Evolutionary conservation across 2,113 vertebrate species (phyloP).

Genomic region (Eptesicus fuscus): DNA sequence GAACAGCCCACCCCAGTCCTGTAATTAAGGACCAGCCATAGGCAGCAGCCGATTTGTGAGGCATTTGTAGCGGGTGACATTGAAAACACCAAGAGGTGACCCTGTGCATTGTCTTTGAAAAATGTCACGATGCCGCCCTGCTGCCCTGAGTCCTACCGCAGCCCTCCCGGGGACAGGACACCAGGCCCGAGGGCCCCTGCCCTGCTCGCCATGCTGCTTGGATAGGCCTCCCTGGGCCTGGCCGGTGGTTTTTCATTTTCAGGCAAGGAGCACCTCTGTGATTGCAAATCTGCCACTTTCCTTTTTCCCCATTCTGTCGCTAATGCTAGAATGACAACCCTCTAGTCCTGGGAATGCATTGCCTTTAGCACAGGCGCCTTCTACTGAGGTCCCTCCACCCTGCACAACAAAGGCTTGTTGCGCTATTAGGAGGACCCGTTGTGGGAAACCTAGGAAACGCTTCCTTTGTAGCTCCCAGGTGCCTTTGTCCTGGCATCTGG

Average conservation of each 20-base stretch:
- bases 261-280: conserved; percentile 31
- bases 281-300: conserved; percentile 42
- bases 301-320: conserved; percentile 32
- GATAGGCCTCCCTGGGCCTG: neutral
- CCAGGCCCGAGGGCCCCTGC: rapidly evolving
- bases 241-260: conserved; percentile 20
- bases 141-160: rapidly evolving
- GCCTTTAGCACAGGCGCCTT: rapidly evolving
- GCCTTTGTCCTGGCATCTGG: neutral
- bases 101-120: rapidly evolving
- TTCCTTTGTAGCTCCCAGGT: neutral
- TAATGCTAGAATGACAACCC: neutral
- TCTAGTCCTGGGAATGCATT: neutral
- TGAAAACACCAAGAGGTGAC: neutral
- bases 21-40: neutral
- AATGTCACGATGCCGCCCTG: neutral
- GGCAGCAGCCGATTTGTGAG: rapidly evolving
- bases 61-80: neutral
- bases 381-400: neutral
- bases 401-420: rapidly evolving
- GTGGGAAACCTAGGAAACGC: neutral
- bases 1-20: neutral
- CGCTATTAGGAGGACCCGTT: rapidly evolving
- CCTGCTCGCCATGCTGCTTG: neutral
- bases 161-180: neutral